A percentile compares a stretch with the other conserved stretches of the same genome.
Conservation (phyloP, 2,797 vertebrate species). For the Propithecus perrieri region DNA sequence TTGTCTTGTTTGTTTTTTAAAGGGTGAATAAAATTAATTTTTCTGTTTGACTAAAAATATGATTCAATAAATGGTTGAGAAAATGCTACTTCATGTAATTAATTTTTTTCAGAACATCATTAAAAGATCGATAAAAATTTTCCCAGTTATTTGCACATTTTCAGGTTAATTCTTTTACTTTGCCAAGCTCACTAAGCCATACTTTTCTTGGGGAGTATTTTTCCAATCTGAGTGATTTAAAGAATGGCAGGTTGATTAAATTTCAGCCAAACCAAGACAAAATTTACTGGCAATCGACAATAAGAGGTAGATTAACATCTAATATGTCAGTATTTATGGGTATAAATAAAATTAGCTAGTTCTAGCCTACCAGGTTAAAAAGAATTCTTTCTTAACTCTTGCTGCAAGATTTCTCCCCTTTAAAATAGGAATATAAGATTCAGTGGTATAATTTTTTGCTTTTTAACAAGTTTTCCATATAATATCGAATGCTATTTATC, state of each 20-base stretch:
- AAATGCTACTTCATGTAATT: not conserved
- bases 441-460: not conserved
- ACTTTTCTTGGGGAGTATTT: not conserved
- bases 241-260: not conserved
- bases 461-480: constrained; percentile 24
- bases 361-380: not conserved
- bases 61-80: constrained; percentile 2
- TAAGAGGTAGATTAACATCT: not conserved
- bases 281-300: not conserved
- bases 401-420: not conserved
- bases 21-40: not conserved
- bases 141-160: not conserved
- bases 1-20: constrained; percentile 15
- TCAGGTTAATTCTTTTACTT: not conserved
- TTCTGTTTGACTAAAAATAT: constrained; percentile 19
- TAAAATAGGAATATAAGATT: not conserved
- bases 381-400: not conserved
- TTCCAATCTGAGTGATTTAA: not conserved
- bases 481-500: not conserved
- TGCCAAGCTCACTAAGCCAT: not conserved
- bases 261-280: not conserved
- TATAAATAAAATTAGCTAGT: not conserved
- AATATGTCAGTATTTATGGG: not conserved
- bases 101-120: not conserved
- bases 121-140: not conserved